These are phyloP conservation scores for Chlorodrepanis virens DNA, from an alignment of 2,113 vertebrate genomes.

Conservation along the genomic window DNA sequence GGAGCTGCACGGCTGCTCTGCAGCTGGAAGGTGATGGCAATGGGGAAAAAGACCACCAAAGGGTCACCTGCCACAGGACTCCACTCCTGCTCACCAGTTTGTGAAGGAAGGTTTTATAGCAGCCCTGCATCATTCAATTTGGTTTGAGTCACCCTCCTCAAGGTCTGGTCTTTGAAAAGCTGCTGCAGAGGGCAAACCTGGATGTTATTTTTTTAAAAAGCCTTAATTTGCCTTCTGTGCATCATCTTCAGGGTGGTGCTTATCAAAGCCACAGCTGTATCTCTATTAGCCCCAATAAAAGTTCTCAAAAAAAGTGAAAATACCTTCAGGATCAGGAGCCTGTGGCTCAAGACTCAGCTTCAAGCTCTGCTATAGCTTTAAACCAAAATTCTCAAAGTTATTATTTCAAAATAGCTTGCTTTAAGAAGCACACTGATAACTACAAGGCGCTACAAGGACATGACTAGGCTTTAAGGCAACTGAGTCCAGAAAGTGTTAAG, in stretches of 20 bases:
- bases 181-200: not conserved
- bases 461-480: not conserved
- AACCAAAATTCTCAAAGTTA: not conserved
- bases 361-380: not conserved
- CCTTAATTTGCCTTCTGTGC: not conserved
- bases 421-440: not conserved
- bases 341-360: not conserved
- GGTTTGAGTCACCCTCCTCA: rapidly evolving
- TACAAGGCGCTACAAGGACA: not conserved
- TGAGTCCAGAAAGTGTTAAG: not conserved
- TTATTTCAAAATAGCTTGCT: not conserved
- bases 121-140: not conserved
- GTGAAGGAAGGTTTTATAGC: not conserved
- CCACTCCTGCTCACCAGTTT: rapidly evolving
- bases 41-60: not conserved
- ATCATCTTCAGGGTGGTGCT: not conserved
- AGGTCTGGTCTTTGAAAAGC: not conserved
- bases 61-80: not conserved
- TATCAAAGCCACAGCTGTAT: not conserved
- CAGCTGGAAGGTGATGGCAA: not conserved
- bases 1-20: not conserved
- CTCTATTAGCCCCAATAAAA: not conserved
- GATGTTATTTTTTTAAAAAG: not conserved
- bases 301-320: not conserved
- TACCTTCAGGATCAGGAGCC: not conserved